Evolutionary conservation across 1,140 invertebrate genomes (phyloP).

Genomic region (Hermetia illucens): DNA sequence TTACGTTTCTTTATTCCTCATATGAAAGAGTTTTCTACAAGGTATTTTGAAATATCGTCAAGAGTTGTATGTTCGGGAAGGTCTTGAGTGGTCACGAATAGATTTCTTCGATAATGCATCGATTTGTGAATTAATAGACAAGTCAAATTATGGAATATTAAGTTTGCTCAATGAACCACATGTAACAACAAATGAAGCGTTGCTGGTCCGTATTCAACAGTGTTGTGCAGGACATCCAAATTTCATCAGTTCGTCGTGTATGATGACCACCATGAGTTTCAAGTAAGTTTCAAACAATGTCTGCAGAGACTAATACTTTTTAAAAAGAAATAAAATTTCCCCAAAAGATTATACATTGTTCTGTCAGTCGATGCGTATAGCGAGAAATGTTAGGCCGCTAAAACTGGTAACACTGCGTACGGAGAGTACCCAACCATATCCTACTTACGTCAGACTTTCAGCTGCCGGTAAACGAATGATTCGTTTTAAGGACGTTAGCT

Average conservation of each 20-base stretch:
- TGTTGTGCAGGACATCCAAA: constrained; percentile 49
- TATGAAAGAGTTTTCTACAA: constrained; percentile 21
- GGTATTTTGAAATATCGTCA: constrained; percentile 46
- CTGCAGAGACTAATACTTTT: too few species aligned
- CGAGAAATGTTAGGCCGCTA: too few species aligned
- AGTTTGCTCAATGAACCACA: constrained; percentile 60
- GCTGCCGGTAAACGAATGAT: too few species aligned
- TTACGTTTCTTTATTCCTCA: neutral
- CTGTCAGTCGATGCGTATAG: too few species aligned
- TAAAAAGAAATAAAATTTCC: too few species aligned
- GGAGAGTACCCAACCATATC: too few species aligned
- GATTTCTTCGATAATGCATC: constrained; percentile 53
- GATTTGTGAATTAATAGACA: constrained; percentile 30
- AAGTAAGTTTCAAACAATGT: constrained; percentile 12
- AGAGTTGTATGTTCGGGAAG: constrained; percentile 69
- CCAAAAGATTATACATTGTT: too few species aligned
- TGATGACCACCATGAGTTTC: constrained; percentile 25
- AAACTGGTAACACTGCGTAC: too few species aligned
- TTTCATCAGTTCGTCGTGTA: constrained; percentile 31
- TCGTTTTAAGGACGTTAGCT: too few species aligned
- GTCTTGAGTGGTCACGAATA: constrained; percentile 51
- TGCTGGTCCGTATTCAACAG: constrained; percentile 54
- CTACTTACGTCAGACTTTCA: too few species aligned
- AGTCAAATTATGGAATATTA: constrained; percentile 40
- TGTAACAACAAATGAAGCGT: constrained; percentile 51